Conservation (phyloP, 2,888 invertebrate species). For the Cantharis rustica region DNA sequence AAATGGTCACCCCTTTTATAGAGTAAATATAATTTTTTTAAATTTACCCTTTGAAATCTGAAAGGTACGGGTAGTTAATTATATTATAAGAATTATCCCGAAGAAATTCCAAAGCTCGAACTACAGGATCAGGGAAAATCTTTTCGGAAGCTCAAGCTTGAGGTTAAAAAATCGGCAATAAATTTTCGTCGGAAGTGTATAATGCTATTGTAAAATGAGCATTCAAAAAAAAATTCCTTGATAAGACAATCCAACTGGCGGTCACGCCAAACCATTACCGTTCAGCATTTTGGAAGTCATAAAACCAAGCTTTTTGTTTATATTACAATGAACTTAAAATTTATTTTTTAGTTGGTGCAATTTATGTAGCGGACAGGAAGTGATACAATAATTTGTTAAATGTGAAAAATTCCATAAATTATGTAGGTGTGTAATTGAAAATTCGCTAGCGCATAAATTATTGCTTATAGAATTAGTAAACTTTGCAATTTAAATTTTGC, state of each 20-base stretch:
- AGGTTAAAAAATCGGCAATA: not conserved
- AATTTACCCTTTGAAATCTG: too few relatives aligned
- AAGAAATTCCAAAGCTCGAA: too few relatives aligned
- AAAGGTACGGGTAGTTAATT: too few relatives aligned
- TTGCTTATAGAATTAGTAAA: not conserved
- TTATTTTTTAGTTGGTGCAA: not conserved
- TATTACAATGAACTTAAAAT: not conserved
- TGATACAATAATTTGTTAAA: not conserved
- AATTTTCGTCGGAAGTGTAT: not conserved
- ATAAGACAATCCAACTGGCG: not conserved
- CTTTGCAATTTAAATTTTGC: not conserved
- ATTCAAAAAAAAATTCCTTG: not conserved
- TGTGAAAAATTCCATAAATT: not conserved
- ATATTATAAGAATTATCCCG: too few relatives aligned
- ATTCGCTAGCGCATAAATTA: not conserved
- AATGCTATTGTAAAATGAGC: not conserved
- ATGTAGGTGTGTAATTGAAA: not conserved
- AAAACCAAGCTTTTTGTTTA: not conserved
- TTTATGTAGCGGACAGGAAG: not conserved
- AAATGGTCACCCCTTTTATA: too few relatives aligned
- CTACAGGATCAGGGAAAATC: too few relatives aligned
- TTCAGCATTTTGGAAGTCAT: not conserved
- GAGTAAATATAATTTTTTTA: too few relatives aligned
- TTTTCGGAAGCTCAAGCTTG: not conserved
- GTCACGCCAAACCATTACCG: not conserved